Percentiles rank a stretch among this genome's conserved stretches.
Evolutionary conservation across 1,140 invertebrate species (phyloP).

Genomic region (Ceratina calcarata): DNA sequence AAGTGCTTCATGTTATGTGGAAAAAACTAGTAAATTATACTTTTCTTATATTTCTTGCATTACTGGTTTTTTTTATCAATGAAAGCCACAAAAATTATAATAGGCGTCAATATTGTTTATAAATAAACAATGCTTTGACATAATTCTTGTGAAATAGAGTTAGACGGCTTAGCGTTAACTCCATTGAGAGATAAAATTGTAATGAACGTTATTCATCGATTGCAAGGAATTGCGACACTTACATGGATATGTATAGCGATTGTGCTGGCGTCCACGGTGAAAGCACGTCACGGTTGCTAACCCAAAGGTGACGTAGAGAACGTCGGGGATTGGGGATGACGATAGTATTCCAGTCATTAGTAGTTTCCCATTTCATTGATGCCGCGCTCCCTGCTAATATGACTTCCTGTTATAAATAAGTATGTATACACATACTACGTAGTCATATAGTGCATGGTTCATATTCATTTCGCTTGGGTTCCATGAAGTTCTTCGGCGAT

Average conservation of each 20-base stretch:
- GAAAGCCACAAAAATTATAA: too few species aligned
- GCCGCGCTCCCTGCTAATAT: conserved; percentile 23
- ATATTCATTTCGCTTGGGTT: not conserved
- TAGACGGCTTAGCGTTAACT: not conserved
- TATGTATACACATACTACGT: too few species aligned
- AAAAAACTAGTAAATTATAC: too few species aligned
- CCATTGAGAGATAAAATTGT: not conserved
- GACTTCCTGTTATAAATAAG: conserved; percentile 19
- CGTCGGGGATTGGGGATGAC: conserved; percentile 8
- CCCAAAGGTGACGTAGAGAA: conserved; percentile 38
- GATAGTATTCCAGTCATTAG: conserved; percentile 43
- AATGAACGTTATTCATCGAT: not conserved
- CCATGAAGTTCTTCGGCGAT: not conserved
- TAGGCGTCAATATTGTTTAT: too few species aligned
- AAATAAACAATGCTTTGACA: too few species aligned
- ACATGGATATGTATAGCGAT: not conserved
- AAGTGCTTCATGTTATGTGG: too few species aligned
- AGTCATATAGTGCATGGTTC: not conserved
- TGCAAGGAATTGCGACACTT: conserved; percentile 21
- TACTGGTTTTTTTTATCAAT: too few species aligned
- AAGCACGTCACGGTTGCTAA: conserved; percentile 39
- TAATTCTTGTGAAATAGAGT: not conserved
- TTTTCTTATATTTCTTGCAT: too few species aligned
- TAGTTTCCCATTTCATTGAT: conserved; percentile 48
- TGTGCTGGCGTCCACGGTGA: conserved; percentile 21